Percentiles rank a stretch among this genome's conserved stretches.
Evolutionary conservation across 2,888 invertebrate genomes (phyloP).

Genomic region (Tachina grossa): DNA sequence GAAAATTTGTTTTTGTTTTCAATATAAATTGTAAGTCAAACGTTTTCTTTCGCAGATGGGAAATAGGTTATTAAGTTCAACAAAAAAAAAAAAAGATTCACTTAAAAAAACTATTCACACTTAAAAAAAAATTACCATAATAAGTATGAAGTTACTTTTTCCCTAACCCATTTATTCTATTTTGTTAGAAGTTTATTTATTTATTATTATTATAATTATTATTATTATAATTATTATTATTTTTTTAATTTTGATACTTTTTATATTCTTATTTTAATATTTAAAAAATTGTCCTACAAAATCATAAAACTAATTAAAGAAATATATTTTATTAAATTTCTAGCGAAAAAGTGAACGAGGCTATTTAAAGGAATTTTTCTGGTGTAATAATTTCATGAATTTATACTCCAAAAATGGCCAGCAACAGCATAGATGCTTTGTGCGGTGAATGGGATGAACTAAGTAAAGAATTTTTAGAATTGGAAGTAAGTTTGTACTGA

Average conservation of each 20-base stretch:
- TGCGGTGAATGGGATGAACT: constrained; percentile 91
- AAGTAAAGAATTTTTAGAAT: constrained; percentile 89
- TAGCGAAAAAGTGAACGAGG: constrained; percentile 1
- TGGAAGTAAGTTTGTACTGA: constrained; percentile 87
- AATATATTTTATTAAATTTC: not conserved
- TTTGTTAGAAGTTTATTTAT: too few relatives aligned
- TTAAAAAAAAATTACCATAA: not conserved
- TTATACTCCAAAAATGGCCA: constrained; percentile 55
- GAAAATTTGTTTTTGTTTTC: too few relatives aligned
- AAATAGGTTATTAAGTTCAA: too few relatives aligned
- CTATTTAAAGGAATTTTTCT: constrained; percentile 19
- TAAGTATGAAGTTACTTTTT: not conserved
- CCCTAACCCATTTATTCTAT: not conserved
- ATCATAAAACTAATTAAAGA: not conserved
- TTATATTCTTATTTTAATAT: not conserved
- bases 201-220: too few relatives aligned
- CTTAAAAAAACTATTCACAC: too few relatives aligned
- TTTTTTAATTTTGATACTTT: not conserved
- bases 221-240: too few relatives aligned
- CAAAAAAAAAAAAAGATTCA: too few relatives aligned
- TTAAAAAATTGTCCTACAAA: not conserved
- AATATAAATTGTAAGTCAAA: too few relatives aligned
- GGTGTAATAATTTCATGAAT: not conserved
- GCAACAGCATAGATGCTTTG: constrained; percentile 84
- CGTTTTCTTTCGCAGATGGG: too few relatives aligned